phyloP scores from a whole-genome alignment of 2,888 invertebrate species.

The Flabesymbios commensalis region DNA sequence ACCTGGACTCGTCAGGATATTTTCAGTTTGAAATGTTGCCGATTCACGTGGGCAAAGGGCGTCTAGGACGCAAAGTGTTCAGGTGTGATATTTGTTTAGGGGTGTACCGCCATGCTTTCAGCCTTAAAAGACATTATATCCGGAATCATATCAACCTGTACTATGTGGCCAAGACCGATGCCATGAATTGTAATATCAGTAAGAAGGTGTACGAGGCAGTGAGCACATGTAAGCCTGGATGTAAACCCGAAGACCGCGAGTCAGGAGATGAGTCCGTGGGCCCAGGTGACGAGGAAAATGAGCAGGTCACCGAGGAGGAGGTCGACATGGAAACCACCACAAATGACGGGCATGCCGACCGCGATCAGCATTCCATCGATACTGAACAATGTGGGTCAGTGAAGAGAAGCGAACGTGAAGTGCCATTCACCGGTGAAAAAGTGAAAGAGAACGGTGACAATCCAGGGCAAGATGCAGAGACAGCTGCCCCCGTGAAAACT shows the following conservation, averaged over 20 bases:
- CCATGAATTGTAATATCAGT: slow-evolving; percentile 58
- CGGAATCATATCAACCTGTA: slow-evolving; percentile 64
- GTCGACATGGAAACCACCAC: not conserved
- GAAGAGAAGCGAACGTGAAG: too few relatives aligned
- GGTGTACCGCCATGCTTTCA: slow-evolving; percentile 63
- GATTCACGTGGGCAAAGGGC: slow-evolving; percentile 20
- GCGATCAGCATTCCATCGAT: not conserved
- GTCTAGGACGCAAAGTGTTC: slow-evolving; percentile 60
- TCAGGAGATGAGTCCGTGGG: not conserved
- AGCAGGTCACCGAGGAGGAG: not conserved
- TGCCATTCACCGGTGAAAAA: too few relatives aligned
- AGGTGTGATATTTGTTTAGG: slow-evolving; percentile 65
- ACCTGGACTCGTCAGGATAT: slow-evolving; percentile 7
- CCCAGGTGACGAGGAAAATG: slow-evolving; percentile 1
- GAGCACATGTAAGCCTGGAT: not conserved
- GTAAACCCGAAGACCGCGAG: not conserved
- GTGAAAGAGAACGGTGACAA: not conserved
- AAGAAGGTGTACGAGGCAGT: not conserved
- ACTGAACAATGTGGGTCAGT: not conserved
- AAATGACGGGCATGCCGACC: not conserved
- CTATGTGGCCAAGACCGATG: slow-evolving; percentile 61
- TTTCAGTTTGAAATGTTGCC: slow-evolving; percentile 32
- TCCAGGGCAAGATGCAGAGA: not conserved
- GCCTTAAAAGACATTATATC: slow-evolving; percentile 65
- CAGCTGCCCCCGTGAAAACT: not conserved